A percentile compares a stretch with the other conserved stretches of the same genome.
Conservation (phyloP, 2,113 vertebrate species). For the Proteles cristata region DNA sequence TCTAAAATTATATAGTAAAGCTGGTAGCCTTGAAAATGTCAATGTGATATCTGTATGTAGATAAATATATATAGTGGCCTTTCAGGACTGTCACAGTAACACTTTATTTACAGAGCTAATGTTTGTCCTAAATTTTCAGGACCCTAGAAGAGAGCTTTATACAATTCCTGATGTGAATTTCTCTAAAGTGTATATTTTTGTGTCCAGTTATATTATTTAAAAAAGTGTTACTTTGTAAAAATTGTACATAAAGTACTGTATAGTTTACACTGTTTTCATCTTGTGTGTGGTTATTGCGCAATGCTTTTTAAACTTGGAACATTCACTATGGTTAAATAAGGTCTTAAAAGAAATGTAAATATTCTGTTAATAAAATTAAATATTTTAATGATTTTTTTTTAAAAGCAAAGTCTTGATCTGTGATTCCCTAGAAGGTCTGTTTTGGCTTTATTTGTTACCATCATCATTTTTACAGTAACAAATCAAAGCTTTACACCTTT, state of each 20-base stretch:
- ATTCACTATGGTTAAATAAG: constrained; percentile 87
- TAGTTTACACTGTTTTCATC: constrained; percentile 91
- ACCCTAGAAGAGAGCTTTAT: constrained; percentile 90
- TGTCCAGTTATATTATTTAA: constrained; percentile 92
- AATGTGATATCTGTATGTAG: constrained; percentile 81
- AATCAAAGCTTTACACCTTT: neutral
- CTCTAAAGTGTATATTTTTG: constrained; percentile 93
- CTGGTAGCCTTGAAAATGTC: constrained; percentile 86
- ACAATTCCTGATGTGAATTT: constrained; percentile 92
- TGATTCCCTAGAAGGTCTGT: constrained; percentile 55
- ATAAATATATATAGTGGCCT: constrained; percentile 86
- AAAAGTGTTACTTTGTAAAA: constrained; percentile 91
- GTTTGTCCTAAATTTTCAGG: constrained; percentile 89
- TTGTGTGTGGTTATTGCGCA: constrained; percentile 90
- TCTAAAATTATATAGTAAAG: constrained; percentile 80
- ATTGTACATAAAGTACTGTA: constrained; percentile 91
- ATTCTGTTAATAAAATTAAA: constrained; percentile 91
- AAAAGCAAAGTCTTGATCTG: constrained; percentile 74
- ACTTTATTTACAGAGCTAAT: constrained; percentile 88
- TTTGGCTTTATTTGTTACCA: constrained; percentile 52
- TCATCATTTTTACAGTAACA: constrained; percentile 22
- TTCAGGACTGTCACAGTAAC: constrained; percentile 88
- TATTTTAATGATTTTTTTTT: constrained; percentile 92
- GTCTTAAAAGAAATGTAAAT: constrained; percentile 89
- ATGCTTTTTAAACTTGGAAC: constrained; percentile 88